phyloP scores from a whole-genome alignment of 2,797 vertebrate genomes.

The Hippoglossus hippoglossus region DNA sequence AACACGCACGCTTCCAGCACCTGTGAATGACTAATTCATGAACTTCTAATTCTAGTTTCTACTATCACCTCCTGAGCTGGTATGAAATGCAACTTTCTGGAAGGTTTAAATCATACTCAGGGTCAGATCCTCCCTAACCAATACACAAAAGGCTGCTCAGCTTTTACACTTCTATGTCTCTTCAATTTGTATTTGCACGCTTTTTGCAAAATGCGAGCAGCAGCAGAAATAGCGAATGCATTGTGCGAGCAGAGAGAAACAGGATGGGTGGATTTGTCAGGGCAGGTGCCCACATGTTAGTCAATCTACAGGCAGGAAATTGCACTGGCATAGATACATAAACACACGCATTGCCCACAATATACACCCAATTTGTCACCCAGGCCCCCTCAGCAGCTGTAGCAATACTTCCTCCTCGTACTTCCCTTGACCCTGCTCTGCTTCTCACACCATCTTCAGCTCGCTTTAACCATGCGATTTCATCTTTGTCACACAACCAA shows the following conservation, averaged over 20 bases:
- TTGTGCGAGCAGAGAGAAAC: slow-evolving; percentile 69
- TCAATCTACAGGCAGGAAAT: slow-evolving; percentile 77
- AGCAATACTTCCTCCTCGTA: slow-evolving; percentile 68
- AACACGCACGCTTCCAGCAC: slow-evolving; percentile 54
- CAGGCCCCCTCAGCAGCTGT: slow-evolving; percentile 45
- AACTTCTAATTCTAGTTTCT: slow-evolving; percentile 36
- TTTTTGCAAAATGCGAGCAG: background rate
- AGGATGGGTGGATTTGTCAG: slow-evolving; percentile 84
- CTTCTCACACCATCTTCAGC: slow-evolving; percentile 20
- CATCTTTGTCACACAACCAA: background rate
- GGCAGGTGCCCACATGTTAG: slow-evolving; percentile 82
- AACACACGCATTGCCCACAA: slow-evolving; percentile 58
- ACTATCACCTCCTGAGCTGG: slow-evolving; percentile 29
- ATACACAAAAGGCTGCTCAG: background rate
- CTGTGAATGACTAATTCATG: slow-evolving; percentile 65
- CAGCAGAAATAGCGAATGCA: slow-evolving; percentile 21
- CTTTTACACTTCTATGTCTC: slow-evolving; percentile 20
- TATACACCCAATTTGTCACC: slow-evolving; percentile 68
- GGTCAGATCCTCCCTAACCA: background rate
- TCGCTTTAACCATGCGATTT: slow-evolving; percentile 13
- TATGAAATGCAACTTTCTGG: slow-evolving; percentile 30
- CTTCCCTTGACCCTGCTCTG: slow-evolving; percentile 44
- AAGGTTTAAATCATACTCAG: slow-evolving; percentile 29
- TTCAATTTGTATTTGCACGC: slow-evolving; percentile 30
- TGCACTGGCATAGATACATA: slow-evolving; percentile 70